Percentiles rank a stretch among this genome's conserved stretches.
Evolutionary conservation across 2,797 vertebrate species (phyloP).

Genomic region (Enoplosus armatus): DNA sequence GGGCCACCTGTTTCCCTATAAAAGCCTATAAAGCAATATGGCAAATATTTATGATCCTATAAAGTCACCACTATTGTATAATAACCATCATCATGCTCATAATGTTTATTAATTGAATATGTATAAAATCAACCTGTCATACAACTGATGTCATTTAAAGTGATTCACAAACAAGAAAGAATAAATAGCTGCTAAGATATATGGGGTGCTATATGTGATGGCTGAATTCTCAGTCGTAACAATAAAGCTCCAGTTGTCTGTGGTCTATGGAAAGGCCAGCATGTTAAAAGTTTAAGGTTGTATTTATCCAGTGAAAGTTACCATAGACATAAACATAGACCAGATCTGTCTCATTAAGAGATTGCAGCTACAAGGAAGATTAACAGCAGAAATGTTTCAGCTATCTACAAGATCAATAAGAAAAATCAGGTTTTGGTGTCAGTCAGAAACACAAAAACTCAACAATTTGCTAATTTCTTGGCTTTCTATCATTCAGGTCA

Average conservation of each 20-base stretch:
- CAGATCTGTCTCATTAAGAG: background rate
- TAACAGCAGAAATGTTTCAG: background rate
- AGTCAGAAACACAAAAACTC: background rate
- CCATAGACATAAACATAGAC: background rate
- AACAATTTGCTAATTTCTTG: background rate
- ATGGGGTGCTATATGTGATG: too few relatives aligned
- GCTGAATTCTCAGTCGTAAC: too few relatives aligned
- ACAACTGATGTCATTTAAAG: background rate
- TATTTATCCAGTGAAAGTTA: background rate
- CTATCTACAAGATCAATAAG: background rate
- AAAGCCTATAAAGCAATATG: too few relatives aligned
- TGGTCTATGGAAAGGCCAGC: background rate
- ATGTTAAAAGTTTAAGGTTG: background rate
- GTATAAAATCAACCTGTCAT: background rate
- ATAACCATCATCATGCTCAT: too few relatives aligned
- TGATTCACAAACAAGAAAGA: background rate
- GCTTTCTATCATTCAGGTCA: background rate
- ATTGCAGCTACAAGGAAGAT: background rate
- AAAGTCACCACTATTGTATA: background rate
- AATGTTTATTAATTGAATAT: too few relatives aligned
- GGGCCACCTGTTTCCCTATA: background rate
- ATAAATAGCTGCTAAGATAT: background rate
- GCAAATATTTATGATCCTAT: background rate
- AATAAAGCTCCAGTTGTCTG: background rate
- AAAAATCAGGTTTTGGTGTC: background rate